Conservation (phyloP, 1,140 invertebrate species). For the Frieseomelitta varia region DNA sequence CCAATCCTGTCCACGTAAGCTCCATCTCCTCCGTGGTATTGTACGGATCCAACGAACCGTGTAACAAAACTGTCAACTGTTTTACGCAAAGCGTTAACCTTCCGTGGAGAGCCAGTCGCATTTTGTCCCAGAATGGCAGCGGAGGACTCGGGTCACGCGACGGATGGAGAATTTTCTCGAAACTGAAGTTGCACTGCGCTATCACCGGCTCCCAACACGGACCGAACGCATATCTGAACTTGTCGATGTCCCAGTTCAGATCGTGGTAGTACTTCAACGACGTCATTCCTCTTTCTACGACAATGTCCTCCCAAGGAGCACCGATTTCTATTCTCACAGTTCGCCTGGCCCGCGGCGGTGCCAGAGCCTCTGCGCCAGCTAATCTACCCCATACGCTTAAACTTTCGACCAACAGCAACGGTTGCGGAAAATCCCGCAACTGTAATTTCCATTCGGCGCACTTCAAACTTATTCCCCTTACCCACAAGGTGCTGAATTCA, state of each 20-base stretch:
- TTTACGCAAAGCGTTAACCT: conserved; percentile 93
- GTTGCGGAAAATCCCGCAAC: conserved; percentile 97
- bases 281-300: conserved; percentile 94
- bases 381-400: conserved; percentile 94
- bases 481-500: conserved; percentile 97
- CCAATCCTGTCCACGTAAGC: conserved; percentile 94
- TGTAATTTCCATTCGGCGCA: conserved; percentile 93
- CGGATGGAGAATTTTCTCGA: conserved; percentile 92
- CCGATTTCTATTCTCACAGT: conserved; percentile 88
- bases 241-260: conserved; percentile 95
- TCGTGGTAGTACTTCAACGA: conserved; percentile 99
- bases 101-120: conserved; percentile 95
- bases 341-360: conserved; percentile 89
- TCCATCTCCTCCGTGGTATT: conserved; percentile 99
- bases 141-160: conserved; percentile 96
- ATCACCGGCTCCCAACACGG: conserved; percentile 99
- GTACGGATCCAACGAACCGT: conserved; percentile 98
- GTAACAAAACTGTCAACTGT: conserved; percentile 93
- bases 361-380: conserved; percentile 93
- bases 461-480: conserved; percentile 90
- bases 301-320: conserved; percentile 88
- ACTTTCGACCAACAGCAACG: conserved; percentile 91
- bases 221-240: conserved; percentile 96
- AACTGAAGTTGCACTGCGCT: conserved; percentile 96
- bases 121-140: conserved; percentile 98